A percentile compares a stretch with the other conserved stretches of the same genome.
These are phyloP conservation scores for Coenonympha glycerion DNA, from an alignment of 2,888 invertebrate genomes.

Conservation along the genomic window DNA sequence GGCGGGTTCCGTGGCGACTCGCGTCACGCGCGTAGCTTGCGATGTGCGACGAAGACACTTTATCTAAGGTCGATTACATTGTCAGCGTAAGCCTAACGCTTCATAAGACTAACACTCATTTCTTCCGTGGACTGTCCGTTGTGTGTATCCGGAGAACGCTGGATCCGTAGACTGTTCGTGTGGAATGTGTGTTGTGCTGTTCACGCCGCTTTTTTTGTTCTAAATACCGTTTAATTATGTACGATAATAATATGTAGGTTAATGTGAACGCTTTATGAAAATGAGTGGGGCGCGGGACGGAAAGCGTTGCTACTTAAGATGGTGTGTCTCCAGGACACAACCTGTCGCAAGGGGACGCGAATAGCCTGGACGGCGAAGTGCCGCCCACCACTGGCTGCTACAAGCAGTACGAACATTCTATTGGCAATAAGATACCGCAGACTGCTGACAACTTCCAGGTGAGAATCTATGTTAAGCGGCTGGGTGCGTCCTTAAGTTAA, in stretches of 20 bases:
- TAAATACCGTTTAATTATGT: slow-evolving; percentile 45
- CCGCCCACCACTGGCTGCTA: slow-evolving; percentile 86
- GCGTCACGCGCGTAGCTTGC: slow-evolving; percentile 71
- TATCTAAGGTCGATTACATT: slow-evolving; percentile 72
- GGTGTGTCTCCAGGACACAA: slow-evolving; percentile 87
- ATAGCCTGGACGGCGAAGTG: slow-evolving; percentile 86
- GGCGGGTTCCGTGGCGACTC: too few relatives aligned
- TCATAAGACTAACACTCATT: slow-evolving; percentile 62
- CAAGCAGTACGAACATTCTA: slow-evolving; percentile 84
- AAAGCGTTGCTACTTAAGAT: slow-evolving; percentile 67
- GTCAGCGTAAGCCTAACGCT: slow-evolving; percentile 76
- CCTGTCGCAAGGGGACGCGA: slow-evolving; percentile 91
- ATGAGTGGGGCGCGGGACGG: slow-evolving; percentile 41
- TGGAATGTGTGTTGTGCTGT: slow-evolving; percentile 73
- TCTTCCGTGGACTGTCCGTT: slow-evolving; percentile 64
- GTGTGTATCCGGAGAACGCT: slow-evolving; percentile 73
- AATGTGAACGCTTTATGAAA: slow-evolving; percentile 42
- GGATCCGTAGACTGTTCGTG: slow-evolving; percentile 65
- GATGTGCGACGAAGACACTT: slow-evolving; percentile 74
- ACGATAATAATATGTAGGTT: slow-evolving; percentile 33
- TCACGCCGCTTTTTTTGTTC: slow-evolving; percentile 61
- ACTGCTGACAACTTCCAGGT: slow-evolving; percentile 61
- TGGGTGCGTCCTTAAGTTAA: slow-evolving; percentile 1
- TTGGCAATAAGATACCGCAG: slow-evolving; percentile 59
- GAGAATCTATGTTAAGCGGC: slow-evolving; percentile 29